Evolutionary conservation across 2,113 vertebrate genomes (phyloP).

Genomic region (Rostratula benghalensis): DNA sequence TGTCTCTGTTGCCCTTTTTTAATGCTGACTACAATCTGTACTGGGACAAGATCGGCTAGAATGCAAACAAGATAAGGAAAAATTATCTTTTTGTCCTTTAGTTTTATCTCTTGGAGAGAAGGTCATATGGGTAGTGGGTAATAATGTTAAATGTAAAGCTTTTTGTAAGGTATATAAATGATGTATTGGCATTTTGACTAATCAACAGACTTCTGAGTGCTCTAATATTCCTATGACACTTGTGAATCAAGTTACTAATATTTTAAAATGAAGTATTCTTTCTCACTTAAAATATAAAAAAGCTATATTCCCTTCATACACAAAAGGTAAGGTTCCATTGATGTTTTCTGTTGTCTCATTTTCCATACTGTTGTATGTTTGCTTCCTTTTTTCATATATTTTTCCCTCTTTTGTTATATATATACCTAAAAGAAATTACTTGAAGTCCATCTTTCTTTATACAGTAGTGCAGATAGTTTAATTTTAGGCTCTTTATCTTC

Average conservation of each 20-base stretch:
- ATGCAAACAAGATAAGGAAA: constrained; percentile 40
- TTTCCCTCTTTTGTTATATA: not conserved
- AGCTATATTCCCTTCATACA: not conserved
- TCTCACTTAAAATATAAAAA: not conserved
- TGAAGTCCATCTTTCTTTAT: not conserved
- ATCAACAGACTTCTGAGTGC: not conserved
- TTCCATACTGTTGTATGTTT: not conserved
- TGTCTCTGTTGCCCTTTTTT: not conserved
- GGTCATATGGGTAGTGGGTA: not conserved
- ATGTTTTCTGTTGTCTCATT: not conserved
- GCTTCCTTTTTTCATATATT: not conserved
- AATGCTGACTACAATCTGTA: not conserved
- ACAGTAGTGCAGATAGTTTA: not conserved
- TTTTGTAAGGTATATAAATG: not conserved
- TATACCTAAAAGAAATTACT: not conserved
- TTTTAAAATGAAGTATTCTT: not conserved
- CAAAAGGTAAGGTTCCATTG: not conserved
- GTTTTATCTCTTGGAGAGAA: not conserved
- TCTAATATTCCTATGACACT: not conserved
- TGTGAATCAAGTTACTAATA: not conserved
- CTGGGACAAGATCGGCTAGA: constrained; percentile 16
- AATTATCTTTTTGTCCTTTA: constrained; percentile 54
- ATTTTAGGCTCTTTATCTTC: constrained; percentile 8
- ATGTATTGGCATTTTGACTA: constrained; percentile 14
- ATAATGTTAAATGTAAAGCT: not conserved